Base-by-base conservation (phyloP, 2,113 vertebrate species). In the Atrichornis clamosus region DNA sequence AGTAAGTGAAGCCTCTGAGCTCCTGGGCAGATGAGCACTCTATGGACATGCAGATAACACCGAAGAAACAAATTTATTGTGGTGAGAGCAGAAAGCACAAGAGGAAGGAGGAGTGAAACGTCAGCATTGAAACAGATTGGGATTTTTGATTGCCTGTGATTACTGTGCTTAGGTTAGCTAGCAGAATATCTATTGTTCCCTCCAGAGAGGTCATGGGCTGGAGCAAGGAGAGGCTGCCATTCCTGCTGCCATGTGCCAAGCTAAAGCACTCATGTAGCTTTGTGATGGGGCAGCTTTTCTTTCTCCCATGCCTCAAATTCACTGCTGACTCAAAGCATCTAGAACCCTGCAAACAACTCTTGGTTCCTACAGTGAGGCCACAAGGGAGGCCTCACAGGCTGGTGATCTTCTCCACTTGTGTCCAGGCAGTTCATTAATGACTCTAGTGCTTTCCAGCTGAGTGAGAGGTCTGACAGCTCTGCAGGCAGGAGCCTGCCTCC, bases 161-260 rank as follows among this genome's bases (percentile, higher is more conserved):
- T 49, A 17, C 32, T 69, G 17, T 46, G 37, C 21, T 65, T 56
- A 55, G 9, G 33, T 32, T 75, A 69, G 11, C 44, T 39, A 41
- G 44, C 10, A 69, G 32, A 81, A 28, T 27, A 52, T 30, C 23
- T 88, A 17, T 46, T 65, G 24, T 17, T 55, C 5, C 10, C 26
- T 92, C 39, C 17, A 46, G 33, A 28, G 16, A 50, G 14, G 15
- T 64, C 26, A 21, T 33, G 33, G 26, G 15, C 35, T 0, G 0
- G 13, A 74, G 27, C 9, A 9, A 70, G 65, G 50, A 79, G 50
- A 82, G 33, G 18, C 23, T 70, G 27, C 28, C 24, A 10, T 44
- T 73, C n/a, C 53, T 55, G 49, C n/a, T 77, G 53, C 39, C 4
- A 6, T 2, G 1, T 53, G 56, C 30, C 33, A 62, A 50, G 30